Evolutionary conservation across 1,140 invertebrate species (phyloP).

Genomic region (Megalonaias nervosa): DNA sequence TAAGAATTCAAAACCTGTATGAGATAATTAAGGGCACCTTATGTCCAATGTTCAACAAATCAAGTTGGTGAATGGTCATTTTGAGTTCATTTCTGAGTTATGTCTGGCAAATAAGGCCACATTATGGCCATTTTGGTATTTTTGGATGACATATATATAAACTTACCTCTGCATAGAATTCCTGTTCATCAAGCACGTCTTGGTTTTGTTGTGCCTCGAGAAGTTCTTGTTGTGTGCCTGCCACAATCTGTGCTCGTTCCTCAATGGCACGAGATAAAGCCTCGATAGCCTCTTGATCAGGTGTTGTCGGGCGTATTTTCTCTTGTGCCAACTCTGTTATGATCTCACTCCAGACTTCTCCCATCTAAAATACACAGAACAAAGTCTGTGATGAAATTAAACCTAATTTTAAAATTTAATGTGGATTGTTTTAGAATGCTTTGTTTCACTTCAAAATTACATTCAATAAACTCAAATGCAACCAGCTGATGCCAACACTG

Average conservation of each 20-base stretch:
- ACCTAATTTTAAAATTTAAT: too few species aligned
- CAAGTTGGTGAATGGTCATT: too few species aligned
- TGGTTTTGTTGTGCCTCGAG: conserved; percentile 66
- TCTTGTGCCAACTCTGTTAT: conserved; percentile 67
- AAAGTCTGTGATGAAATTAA: neutral
- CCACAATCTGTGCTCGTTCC: conserved; percentile 64
- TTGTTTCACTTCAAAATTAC: too few species aligned
- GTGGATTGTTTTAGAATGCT: too few species aligned
- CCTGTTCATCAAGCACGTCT: conserved; percentile 68
- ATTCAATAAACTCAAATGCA: too few species aligned
- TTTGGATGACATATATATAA: neutral
- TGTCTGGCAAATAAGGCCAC: too few species aligned
- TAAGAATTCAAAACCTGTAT: too few species aligned
- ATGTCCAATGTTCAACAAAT: too few species aligned
- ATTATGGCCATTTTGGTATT: too few species aligned
- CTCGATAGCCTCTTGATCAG: conserved; percentile 69
- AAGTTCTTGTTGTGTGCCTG: conserved; percentile 65
- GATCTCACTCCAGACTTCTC: conserved; percentile 71
- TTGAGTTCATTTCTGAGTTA: too few species aligned
- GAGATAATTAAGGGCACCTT: too few species aligned
- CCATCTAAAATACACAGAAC: conserved; percentile 47
- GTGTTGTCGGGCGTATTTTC: conserved; percentile 66
- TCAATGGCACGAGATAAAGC: conserved; percentile 67
- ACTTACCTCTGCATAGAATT: conserved; percentile 69
- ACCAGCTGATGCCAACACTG: too few species aligned